Evolutionary conservation across 2,113 vertebrate species (phyloP).

Genomic region (Odobenus rosmarus): DNA sequence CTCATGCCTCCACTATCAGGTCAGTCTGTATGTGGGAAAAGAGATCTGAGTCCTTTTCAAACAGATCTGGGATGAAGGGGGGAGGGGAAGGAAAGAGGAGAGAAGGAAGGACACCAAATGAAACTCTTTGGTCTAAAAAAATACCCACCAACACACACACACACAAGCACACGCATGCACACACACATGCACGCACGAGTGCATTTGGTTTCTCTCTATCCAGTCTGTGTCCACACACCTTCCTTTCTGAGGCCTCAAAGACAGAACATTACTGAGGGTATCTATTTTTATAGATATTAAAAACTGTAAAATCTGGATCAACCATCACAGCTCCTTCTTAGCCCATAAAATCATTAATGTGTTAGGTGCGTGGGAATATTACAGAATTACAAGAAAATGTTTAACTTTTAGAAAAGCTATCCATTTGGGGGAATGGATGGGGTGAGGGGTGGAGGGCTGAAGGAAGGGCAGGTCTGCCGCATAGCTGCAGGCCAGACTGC

Average conservation of each 20-base stretch:
- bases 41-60: constrained; percentile 67
- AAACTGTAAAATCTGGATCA: neutral
- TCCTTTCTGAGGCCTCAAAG: constrained; percentile 20
- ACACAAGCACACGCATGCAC: no score
- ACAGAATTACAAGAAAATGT: neutral
- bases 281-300: neutral
- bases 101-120: constrained; percentile 65
- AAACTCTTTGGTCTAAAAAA: constrained; percentile 74
- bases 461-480: neutral
- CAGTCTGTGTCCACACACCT: neutral
- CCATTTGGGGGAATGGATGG: neutral
- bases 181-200: neutral
- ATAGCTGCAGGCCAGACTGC: constrained; percentile 9
- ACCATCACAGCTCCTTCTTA: neutral
- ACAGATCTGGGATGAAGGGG: constrained; percentile 33
- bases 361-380: neutral
- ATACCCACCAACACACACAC: neutral
- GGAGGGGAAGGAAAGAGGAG: constrained; percentile 29
- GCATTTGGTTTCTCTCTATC: constrained; percentile 54
- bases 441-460: neutral
- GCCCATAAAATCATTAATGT: neutral
- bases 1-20: constrained; percentile 52
- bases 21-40: constrained; percentile 61
- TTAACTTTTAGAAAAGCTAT: neutral
- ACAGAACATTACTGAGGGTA: neutral